Conservation (phyloP, 2,113 vertebrate species). For the Oryzias woworae region DNA sequence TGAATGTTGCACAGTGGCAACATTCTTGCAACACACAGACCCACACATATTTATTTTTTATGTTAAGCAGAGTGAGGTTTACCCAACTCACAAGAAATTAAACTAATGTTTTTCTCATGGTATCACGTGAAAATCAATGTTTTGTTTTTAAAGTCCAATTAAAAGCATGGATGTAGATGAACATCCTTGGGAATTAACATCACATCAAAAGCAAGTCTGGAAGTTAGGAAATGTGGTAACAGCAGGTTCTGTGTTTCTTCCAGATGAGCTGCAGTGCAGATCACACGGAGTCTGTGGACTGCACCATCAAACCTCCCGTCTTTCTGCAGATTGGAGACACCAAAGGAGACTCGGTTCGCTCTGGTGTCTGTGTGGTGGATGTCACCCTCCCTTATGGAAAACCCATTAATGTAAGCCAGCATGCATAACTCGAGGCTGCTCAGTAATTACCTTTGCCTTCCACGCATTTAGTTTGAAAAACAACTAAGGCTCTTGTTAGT, state of each 20-base stretch:
- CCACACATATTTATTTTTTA: too few relatives aligned
- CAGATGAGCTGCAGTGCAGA: conserved; percentile 35
- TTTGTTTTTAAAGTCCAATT: too few relatives aligned
- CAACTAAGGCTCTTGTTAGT: too few relatives aligned
- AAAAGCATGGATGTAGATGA: background rate
- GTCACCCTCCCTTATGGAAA: conserved; percentile 75
- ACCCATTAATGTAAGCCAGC: conserved; percentile 72
- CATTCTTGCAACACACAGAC: too few relatives aligned
- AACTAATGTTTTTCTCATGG: too few relatives aligned
- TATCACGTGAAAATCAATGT: too few relatives aligned
- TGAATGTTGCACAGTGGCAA: too few relatives aligned
- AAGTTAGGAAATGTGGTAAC: background rate
- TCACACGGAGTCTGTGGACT: conserved; percentile 50
- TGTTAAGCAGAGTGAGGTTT: too few relatives aligned
- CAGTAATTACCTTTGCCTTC: too few relatives aligned
- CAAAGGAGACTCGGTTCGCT: conserved; percentile 69
- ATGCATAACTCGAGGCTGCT: background rate
- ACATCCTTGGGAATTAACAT: background rate
- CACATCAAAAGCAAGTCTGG: background rate
- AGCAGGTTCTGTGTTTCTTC: background rate
- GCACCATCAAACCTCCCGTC: conserved; percentile 79
- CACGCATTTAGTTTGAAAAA: too few relatives aligned
- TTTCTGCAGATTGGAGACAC: conserved; percentile 80
- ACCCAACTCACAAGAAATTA: too few relatives aligned
- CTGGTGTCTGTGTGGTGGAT: conserved; percentile 83